These are phyloP conservation scores for Megalops cyprinoides DNA, from an alignment of 2,797 vertebrate genomes.

Conservation along the genomic window DNA sequence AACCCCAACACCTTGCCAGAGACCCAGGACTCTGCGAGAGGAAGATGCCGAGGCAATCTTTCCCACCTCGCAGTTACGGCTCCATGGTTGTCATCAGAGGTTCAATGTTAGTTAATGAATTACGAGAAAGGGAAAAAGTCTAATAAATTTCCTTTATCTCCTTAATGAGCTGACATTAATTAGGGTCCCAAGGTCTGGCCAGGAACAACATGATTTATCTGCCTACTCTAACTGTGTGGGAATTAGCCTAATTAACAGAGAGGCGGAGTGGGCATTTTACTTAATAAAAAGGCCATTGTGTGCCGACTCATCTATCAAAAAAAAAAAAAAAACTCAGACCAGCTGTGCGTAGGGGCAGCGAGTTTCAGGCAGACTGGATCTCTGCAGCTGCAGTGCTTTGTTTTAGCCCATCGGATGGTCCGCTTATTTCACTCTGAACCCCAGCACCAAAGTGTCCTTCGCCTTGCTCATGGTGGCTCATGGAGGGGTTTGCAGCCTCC, in stretches of 20 bases:
- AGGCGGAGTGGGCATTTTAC: slow-evolving; percentile 53
- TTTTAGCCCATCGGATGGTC: too few species aligned
- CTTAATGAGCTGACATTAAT: slow-evolving; percentile 88
- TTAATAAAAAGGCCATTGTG: slow-evolving; percentile 70
- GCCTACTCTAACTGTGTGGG: slow-evolving; percentile 65
- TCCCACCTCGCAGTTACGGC: slow-evolving; percentile 19
- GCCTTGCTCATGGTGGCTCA: too few species aligned
- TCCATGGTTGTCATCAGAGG: slow-evolving; percentile 55
- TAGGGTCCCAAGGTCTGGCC: slow-evolving; percentile 83
- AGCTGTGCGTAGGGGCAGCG: not conserved
- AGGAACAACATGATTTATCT: slow-evolving; percentile 71
- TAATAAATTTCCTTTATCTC: slow-evolving; percentile 85
- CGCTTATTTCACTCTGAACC: too few species aligned
- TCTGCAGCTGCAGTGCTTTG: not conserved
- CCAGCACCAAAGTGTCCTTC: too few species aligned
- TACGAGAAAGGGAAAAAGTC: slow-evolving; percentile 63
- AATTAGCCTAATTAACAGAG: slow-evolving; percentile 70
- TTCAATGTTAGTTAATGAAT: slow-evolving; percentile 83
- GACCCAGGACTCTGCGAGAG: not conserved
- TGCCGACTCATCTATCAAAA: slow-evolving; percentile 62
- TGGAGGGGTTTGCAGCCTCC: too few species aligned
- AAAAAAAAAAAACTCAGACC: not conserved
- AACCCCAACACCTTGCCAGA: not conserved
- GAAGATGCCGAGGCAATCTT: not conserved
- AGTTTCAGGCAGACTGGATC: not conserved